Percentiles rank a stretch among this genome's conserved stretches.
phyloP scores from a whole-genome alignment of 1,140 invertebrate genomes.

The Halotydeus destructor region DNA sequence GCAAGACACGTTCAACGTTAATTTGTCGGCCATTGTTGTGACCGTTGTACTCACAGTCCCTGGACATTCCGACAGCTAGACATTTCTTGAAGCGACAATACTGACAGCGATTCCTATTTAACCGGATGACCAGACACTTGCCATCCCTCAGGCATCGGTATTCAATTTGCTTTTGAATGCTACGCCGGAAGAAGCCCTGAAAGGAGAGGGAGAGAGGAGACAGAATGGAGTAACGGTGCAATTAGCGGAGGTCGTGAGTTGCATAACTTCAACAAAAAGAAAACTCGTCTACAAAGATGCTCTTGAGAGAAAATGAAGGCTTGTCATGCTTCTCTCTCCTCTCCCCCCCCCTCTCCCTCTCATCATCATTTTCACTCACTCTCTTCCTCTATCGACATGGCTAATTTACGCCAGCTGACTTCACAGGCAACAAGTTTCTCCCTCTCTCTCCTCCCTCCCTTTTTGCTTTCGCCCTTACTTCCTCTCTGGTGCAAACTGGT shows the following conservation, averaged over 20 bases:
- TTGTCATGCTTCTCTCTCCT: neutral
- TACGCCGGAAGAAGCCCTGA: constrained; percentile 45
- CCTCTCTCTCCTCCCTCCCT: too few relatives aligned
- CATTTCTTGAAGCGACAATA: constrained; percentile 98
- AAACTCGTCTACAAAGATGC: neutral
- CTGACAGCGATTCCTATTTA: constrained; percentile 91
- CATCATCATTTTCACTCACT: too few relatives aligned
- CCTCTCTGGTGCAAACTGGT: too few relatives aligned
- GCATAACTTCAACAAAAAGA: neutral
- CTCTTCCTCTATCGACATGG: too few relatives aligned
- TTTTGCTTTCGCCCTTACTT: too few relatives aligned
- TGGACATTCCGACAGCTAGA: constrained; percentile 87
- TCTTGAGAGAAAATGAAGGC: neutral
- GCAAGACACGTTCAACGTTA: too few relatives aligned
- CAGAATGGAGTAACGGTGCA: neutral
- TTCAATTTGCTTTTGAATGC: constrained; percentile 96
- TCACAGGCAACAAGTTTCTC: too few relatives aligned
- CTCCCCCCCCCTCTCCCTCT: neutral
- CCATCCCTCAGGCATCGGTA: constrained; percentile 88
- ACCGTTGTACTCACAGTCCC: constrained; percentile 61
- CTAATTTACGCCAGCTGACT: too few relatives aligned
- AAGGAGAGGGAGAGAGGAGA: constrained; percentile 9
- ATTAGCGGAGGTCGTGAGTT: neutral
- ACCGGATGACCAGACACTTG: constrained; percentile 82
- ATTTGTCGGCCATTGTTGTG: too few relatives aligned